Conservation (phyloP, 2,113 vertebrate genomes). For the Erythrocercus mccallii region DNA sequence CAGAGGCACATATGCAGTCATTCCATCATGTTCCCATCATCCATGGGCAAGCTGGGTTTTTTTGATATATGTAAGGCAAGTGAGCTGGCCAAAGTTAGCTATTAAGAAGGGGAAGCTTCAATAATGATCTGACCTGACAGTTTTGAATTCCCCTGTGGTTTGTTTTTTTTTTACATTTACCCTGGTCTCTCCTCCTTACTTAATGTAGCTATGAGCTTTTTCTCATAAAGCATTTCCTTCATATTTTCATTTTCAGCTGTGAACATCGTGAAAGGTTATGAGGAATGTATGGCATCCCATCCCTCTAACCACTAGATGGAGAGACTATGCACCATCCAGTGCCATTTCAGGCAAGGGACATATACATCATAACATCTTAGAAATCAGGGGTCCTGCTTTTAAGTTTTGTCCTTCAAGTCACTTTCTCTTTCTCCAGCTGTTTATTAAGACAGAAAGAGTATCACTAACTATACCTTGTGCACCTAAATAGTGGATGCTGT, state of each 20-base stretch:
- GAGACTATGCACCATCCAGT: not conserved
- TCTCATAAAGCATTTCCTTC: not conserved
- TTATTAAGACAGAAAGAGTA: not conserved
- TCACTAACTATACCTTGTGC: not conserved
- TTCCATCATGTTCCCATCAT: not conserved
- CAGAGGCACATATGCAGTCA: not conserved
- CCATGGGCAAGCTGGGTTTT: rapidly evolving
- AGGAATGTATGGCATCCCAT: not conserved
- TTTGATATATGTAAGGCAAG: not conserved
- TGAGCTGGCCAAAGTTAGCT: not conserved
- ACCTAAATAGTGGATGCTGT: not conserved
- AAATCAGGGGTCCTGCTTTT: not conserved
- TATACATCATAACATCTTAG: not conserved
- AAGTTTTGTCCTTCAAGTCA: not conserved
- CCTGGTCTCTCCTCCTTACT: not conserved
- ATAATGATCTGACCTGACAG: not conserved
- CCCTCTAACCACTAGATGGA: not conserved
- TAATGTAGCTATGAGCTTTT: not conserved
- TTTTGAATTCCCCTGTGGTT: not conserved
- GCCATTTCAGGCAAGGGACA: not conserved
- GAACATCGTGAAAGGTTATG: not conserved
- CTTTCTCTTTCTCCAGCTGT: not conserved
- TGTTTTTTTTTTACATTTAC: not conserved
- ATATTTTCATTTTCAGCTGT: not conserved
- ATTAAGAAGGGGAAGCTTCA: not conserved